A percentile compares a stretch with the other conserved stretches of the same genome.
Evolutionary conservation across 2,888 invertebrate species (phyloP).

Genomic region (Cephus runcator): DNA sequence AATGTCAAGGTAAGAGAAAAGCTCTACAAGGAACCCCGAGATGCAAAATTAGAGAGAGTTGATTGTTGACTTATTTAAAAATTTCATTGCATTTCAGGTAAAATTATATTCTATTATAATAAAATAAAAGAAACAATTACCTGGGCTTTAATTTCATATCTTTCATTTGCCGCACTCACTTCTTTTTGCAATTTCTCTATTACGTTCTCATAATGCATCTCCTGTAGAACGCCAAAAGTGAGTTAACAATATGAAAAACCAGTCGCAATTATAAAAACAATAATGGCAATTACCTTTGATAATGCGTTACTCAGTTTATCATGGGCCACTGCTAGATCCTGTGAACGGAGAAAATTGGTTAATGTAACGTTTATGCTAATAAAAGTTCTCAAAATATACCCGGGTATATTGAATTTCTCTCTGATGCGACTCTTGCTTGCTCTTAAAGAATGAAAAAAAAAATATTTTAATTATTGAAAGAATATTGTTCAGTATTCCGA

Average conservation of each 20-base stretch:
- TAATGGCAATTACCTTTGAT: neutral
- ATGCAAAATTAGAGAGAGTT: neutral
- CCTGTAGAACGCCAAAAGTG: neutral
- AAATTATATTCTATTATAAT: neutral
- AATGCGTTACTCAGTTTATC: neutral
- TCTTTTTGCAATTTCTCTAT: slow-evolving; percentile 13
- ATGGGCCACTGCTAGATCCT: neutral
- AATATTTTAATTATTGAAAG: no score
- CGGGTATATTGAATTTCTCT: neutral
- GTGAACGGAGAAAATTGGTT: neutral
- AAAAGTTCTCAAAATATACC: neutral
- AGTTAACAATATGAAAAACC: neutral
- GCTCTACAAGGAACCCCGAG: no score
- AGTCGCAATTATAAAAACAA: neutral
- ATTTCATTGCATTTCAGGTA: neutral
- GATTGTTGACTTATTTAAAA: neutral
- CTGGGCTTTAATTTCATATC: slow-evolving; percentile 11
- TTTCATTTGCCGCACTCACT: slow-evolving; percentile 11
- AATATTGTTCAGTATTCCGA: neutral
- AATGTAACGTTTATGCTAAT: neutral
- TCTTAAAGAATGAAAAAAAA: neutral
- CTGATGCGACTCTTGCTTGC: neutral
- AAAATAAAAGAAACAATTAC: neutral
- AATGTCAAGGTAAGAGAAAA: no score
- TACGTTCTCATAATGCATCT: neutral